phyloP scores from a whole-genome alignment of 2,888 invertebrate species.

The Ischnus inquisitorius region DNA sequence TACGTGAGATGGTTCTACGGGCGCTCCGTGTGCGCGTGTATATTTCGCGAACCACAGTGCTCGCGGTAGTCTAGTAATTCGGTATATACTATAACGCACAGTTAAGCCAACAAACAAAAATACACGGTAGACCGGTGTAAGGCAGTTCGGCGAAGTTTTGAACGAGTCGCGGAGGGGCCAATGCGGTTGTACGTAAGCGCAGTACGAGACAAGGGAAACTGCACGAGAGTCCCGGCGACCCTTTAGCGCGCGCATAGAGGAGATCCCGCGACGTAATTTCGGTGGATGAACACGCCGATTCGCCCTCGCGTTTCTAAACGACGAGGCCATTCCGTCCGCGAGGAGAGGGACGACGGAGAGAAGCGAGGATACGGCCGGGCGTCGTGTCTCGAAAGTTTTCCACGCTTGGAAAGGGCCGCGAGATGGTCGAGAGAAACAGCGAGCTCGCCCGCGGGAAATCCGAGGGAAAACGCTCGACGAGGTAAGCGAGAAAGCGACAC shows the following conservation, averaged over 20 bases:
- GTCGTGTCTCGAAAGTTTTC: conserved; percentile 83
- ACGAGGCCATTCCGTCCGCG: conserved; percentile 74
- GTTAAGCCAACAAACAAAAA: conserved; percentile 65
- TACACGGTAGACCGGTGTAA: conserved; percentile 49
- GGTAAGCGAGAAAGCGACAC: conserved; percentile 73
- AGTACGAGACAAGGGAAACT: conserved; percentile 49
- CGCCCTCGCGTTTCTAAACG: conserved; percentile 75
- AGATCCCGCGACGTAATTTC: conserved; percentile 78
- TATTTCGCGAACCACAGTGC: conserved; percentile 17
- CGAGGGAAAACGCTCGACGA: conserved; percentile 71
- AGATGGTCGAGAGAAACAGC: conserved; percentile 29
- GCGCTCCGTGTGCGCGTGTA: conserved; percentile 5
- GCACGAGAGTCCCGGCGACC: conserved; percentile 67
- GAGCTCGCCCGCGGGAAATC: conserved; percentile 59
- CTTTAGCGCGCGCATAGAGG: conserved; percentile 74
- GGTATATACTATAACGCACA: conserved; percentile 29
- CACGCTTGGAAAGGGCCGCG: conserved; percentile 48
- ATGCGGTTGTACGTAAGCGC: conserved; percentile 55
- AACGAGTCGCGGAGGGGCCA: conserved; percentile 63
- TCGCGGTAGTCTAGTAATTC: conserved; percentile 56
- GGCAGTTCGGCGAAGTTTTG: conserved; percentile 65
- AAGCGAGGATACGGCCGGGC: conserved; percentile 72
- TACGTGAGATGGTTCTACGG: conserved; percentile 44
- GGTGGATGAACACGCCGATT: conserved; percentile 58
- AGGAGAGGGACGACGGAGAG: conserved; percentile 10